Evolutionary conservation across 2,888 invertebrate genomes (phyloP).

Genomic region (Onthophagus sagittarius): DNA sequence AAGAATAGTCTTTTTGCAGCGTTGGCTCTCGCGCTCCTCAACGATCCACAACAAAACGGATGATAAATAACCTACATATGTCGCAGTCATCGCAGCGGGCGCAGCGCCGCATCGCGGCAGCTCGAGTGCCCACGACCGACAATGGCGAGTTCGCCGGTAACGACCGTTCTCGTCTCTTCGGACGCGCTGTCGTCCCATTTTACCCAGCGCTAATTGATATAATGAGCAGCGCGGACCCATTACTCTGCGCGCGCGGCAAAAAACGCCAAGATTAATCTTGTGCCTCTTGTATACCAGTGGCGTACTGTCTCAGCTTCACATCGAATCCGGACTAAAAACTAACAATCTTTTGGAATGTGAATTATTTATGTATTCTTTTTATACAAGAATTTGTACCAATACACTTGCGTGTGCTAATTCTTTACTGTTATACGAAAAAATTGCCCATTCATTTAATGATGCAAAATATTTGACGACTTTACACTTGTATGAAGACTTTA

Average conservation of each 20-base stretch:
- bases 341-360: no score
- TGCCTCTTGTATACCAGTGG: neutral
- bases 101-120: neutral
- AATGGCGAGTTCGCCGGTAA: neutral
- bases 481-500: no score
- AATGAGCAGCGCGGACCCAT: neutral
- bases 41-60: neutral
- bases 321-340: no score
- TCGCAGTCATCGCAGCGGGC: neutral
- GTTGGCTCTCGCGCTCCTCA: neutral
- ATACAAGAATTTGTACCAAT: no score
- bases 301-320: neutral
- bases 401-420: no score
- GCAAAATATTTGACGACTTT: no score
- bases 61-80: neutral
- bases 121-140: neutral
- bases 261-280: neutral
- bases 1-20: neutral
- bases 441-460: no score
- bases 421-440: no score
- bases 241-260: neutral
- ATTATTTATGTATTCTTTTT: no score
- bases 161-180: neutral
- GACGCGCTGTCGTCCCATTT: neutral
- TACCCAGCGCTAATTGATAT: neutral